Base-by-base conservation (phyloP, 2,113 vertebrate genomes). In the Petroica traversi region DNA sequence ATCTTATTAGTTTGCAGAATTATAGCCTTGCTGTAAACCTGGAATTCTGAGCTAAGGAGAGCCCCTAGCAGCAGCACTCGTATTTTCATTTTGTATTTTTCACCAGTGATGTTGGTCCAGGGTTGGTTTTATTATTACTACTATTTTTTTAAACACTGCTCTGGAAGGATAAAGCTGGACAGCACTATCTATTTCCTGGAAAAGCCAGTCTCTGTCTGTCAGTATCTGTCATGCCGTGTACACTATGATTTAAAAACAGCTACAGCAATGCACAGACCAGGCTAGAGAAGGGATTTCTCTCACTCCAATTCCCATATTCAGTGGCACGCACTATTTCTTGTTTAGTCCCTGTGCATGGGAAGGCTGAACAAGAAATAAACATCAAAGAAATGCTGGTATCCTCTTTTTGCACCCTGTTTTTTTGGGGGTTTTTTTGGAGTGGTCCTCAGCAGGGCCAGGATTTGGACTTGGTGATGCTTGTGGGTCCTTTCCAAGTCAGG, bases 1-100 rank as follows among this genome's bases (percentile, higher is more conserved):
- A 66, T 94, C 81, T 85, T 72, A 69, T 12, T 93, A 93, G 59
- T 61, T 74, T 85, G 92, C 81, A 85, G 82, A 96, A 94, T 92
- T 83, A 85, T 3, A 95, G 81, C 54, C 55, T 85, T 51, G 71
- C 64, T 5, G 3, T 73, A 82, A 88, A 51, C 55, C 74, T 57
- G 71, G 74, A 19, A 3, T 87, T 81, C n/a, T 6, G 73, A 63
- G 18, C 54, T 31, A 24, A 62, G 71, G 63, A 79, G 69, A 72
- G 26, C 31, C 57, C 61, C 8, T 19, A 23, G 58, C 72, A 84
- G 64, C 76, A 34, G 4, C 1, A 8, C 46, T 92, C 9, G 0
- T 68, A 34, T 69, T 94, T 85, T 92, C 41, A 46, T 83, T 88
- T 89, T 54, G 54, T 64, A 11, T 69, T 94, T 95, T 94, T 82